Evolutionary conservation across 2,797 vertebrate genomes (phyloP), one percentile per base, ranked within the genome.

Genomic region (Triplophysa bombifrons): DNA sequence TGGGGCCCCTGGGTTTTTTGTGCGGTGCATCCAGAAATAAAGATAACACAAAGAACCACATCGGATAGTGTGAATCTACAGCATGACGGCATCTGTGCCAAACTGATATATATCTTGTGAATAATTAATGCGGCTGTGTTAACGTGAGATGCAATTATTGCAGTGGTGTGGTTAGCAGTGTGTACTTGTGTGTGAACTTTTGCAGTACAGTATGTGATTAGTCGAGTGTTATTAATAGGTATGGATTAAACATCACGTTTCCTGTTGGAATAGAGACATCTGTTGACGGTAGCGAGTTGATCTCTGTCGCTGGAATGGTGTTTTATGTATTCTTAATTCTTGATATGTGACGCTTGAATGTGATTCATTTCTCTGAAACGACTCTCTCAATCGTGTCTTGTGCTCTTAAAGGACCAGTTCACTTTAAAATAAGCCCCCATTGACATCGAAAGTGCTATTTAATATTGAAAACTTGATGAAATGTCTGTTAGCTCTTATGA

Each of bases 51-150:
- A 58, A 46, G 74, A 67, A 17, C 17, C 46, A n/a, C 56, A 16
- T 25, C 14, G 14, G 20, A n/a, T 51, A 13, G 44, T 41, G 46
- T 53, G 76, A 53, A 56, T 53, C 56, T 56, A 80, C 22, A 53
- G 12, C 20, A 20, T 30, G 61, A 64, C 68, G 22, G 56, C 20
- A 0, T 60, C 34, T 63, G 34, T 34, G 25, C 44, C 50, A 60
- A 70, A 80, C 80, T 72, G 68, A 50, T 41, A 61, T 41, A 51
- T 41, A 51, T 27, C 12, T 9, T 30, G 63, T 78, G 66, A 85
- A 85, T 82, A 74, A 80, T 80, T 56, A 65, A 83, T 80, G 56
- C 34, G 66, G 11, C 70, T 51, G 55, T 80, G 79, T 61, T 70
- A 82, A 65, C 41, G 2, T 73, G 69, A 50, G 64, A 25, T 56